Evolutionary conservation across 1,140 invertebrate genomes (phyloP), one percentile per base, ranked within the genome.

Genomic region (Galleria mellonella): DNA sequence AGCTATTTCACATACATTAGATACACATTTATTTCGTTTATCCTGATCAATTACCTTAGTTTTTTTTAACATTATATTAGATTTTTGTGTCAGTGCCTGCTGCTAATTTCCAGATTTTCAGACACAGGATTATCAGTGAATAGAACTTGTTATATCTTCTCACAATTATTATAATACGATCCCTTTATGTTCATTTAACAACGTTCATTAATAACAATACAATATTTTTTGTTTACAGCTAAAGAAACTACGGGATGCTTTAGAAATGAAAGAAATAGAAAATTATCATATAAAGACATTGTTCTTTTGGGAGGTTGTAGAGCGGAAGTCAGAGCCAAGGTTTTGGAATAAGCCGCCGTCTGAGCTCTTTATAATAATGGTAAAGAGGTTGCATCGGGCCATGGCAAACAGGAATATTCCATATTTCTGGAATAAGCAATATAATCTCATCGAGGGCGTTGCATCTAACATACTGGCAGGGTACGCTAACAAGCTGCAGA

Each of bases 241-340:
- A 1, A 81, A 81, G 30, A 73, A 75, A 46, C 38, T 81, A 4
- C 56, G 76, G 0, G 76, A 79, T 28, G 29, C 69, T 0, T 55
- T 55, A 30, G 51, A 43, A 0, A 69, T 81, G 70, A 23, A 23
- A 3, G 30, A 67, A 14, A 72, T 81, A 13, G 67, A 66, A 5
- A 75, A 72, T 40, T 77, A 81, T 36, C 73, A 73, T 28, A 72
- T 81, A 12, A 75, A 81, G 43, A 81, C 73, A 0, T n/a, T 81
- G 4, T 73, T 77, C 48, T 72, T 73, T 12, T 75, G 66, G 69
- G 72, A 81, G 47, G 61, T 67, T 1, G 13, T 48, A 0, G 47
- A 58, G 9, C 43, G 47, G 5, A 40, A 59, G 10, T 23, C 17
- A 6, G 32, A 64, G 3, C 5, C 23, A 4, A 11, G 8, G 0